Evolutionary conservation across 2,888 invertebrate species (phyloP).

Genomic region (Chesias legatella): DNA sequence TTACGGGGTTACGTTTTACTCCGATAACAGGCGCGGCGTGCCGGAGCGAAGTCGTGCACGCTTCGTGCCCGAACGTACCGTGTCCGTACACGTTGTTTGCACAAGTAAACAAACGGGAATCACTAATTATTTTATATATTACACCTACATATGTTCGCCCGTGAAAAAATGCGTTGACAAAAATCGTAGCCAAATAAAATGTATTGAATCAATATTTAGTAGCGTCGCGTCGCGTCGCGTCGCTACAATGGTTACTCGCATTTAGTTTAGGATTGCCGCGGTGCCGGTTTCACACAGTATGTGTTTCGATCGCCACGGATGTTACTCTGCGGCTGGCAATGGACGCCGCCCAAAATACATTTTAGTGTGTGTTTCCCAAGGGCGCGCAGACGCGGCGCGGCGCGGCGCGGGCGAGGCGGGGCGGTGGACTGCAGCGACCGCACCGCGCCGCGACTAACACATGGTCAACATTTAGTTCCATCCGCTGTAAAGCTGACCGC

Average conservation of each 20-base stretch:
- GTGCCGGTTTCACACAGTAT: conserved; percentile 49
- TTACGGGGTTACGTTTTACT: conserved; percentile 6
- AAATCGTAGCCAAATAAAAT: conserved; percentile 19
- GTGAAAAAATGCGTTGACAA: conserved; percentile 5
- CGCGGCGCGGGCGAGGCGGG: conserved; percentile 40
- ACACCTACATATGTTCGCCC: conserved; percentile 22
- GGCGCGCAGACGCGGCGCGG: conserved; percentile 41
- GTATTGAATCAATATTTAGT: conserved; percentile 42
- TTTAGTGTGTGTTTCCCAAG: conserved; percentile 74
- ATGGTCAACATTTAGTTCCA: conserved; percentile 59
- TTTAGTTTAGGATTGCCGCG: conserved; percentile 46
- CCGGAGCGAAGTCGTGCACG: background rate
- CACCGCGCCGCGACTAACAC: conserved; percentile 18
- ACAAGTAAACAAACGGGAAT: conserved; percentile 24
- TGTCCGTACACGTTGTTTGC: conserved; percentile 10
- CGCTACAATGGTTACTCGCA: conserved; percentile 38
- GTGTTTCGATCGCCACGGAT: conserved; percentile 62
- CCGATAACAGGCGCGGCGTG: conserved; percentile 4
- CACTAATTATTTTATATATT: conserved; percentile 21
- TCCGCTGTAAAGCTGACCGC: conserved; percentile 56
- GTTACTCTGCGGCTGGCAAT: conserved; percentile 71
- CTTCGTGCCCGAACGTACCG: conserved; percentile 1
- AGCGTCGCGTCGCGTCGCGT: conserved; percentile 38
- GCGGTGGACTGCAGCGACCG: conserved; percentile 18
- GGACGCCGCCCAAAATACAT: conserved; percentile 71